Evolutionary conservation across 2,113 vertebrate species (phyloP), one percentile per base, ranked within the genome.

Genomic region (Elephantulus edwardii): DNA sequence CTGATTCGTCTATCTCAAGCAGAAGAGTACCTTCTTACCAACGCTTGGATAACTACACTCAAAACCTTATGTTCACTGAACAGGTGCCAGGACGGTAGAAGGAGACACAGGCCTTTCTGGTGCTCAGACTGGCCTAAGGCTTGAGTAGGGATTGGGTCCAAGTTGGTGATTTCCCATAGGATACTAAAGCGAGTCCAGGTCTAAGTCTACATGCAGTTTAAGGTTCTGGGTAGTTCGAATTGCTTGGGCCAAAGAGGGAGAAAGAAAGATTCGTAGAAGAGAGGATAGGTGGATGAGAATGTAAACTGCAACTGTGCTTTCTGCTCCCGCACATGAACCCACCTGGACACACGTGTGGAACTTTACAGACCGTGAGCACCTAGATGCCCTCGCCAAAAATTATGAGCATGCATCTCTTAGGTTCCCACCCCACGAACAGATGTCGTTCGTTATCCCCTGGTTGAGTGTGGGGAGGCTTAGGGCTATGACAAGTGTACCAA

Each of bases 401-500:
- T 90, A 35, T 6, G 33, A 58, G 52, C 72, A n/a, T 22, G 90
- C 75, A 92, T 94, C 70, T 78, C 24, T 54, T 80, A 66, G 38
- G 62, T 66, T 77, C 6, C n/a, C 35, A 30, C 30, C 52, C 46
- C 17, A 60, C 28, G 5, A 83, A 81, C 50, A 90, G 50, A 78
- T n/a, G 89, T 1, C 20, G 8, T 70, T 1, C 20, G 8, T 70
- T 83, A 42, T 62, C 48, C 70, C 35, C 71, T 54, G 68, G 38
- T 62, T 88, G 38, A 42, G 19, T 26, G 33, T 20, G n/a, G 8
- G 68, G 56, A 1, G 26, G 60, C 54, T 24, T 38, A 64, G 77
- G 78, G 30, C 42, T 46, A 66, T 74, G 40, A 66, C 14, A 8
- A 83, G 48, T 11, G n/a, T 46, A 26, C n/a, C 85, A 80, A 82